phyloP scores from a whole-genome alignment of 2,113 vertebrate genomes.

The rat (Rattus norvegicus) region DNA sequence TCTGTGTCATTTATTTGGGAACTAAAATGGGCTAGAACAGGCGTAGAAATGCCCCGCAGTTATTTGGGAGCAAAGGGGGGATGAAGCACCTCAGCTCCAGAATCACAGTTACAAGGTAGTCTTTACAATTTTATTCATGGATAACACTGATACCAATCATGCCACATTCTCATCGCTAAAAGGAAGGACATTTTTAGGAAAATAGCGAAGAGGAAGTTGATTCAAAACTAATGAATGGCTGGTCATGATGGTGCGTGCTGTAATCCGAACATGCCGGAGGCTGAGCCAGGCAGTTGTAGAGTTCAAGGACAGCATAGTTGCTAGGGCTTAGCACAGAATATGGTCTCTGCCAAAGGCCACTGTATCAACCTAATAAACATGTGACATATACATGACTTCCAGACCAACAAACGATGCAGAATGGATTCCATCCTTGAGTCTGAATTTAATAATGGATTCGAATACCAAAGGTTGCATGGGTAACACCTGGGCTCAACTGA shows the following conservation, averaged over 20 bases:
- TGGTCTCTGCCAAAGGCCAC: neutral
- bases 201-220: neutral
- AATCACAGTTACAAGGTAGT: neutral
- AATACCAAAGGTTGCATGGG: neutral
- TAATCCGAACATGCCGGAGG: neutral
- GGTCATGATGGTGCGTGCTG: fast-evolving
- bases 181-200: neutral
- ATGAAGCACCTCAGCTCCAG: too few relatives aligned
- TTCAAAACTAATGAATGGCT: neutral
- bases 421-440: neutral
- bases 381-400: neutral
- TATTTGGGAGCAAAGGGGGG: too few relatives aligned
- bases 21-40: too few relatives aligned
- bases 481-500: neutral
- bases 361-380: neutral
- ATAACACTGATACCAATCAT: neutral
- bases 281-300: neutral
- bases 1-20: too few relatives aligned
- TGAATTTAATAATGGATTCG: neutral
- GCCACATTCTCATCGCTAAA: neutral
- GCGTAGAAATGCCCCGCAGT: too few relatives aligned
- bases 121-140: neutral
- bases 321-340: neutral
- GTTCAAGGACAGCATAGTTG: neutral
- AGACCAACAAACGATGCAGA: neutral